Base-by-base conservation (phyloP, 1,140 invertebrate genomes). In the Atta texana region DNA sequence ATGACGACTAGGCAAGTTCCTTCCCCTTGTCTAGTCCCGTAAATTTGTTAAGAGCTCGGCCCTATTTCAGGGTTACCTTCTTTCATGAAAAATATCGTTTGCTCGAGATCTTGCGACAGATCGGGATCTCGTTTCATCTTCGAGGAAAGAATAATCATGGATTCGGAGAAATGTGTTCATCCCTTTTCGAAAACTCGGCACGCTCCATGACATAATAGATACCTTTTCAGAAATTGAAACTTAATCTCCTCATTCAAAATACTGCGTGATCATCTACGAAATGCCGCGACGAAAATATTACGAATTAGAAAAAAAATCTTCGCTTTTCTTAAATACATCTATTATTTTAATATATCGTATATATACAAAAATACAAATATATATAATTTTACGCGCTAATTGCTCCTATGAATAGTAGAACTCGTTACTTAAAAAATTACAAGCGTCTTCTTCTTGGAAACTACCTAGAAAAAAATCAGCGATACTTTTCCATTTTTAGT, bases 71-170 rank as follows among this genome's bases (percentile, higher is more conserved):
- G 51, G 8, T 84, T 72, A 28, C 53, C 6, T 3, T 24, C 31
- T 53, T 44, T 24, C 53, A 7, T 18, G 6, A 84, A 68, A 61
- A 63, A 86, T 75, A 55, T 55, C 59, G 12, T 61, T 84, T 21
- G 49, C 16, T 10, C 24, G 34, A 5, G 24, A 82, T 49, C 66
- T 18, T 28, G 14, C 24, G 24, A 51, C 24, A 57, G 49, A 72
- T 7, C 24, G n/a, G 18, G 39, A 49, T 59, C 53, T 61, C 16
- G 21, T 74, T 82, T 61, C 55, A 3, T 2, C 14, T 21, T 71
- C 24, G 39, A 74, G 57, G 28, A 51, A 39, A 39, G 24, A 61
- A 84, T 75, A 84, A 84, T 75, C 72, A 53, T 44, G 64, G 10
- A 71, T 49, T 59, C 39, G 34, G 53, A 63, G 69, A 74, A 75